Percentiles rank a stretch among this genome's conserved stretches.
These are phyloP conservation scores for Colius striatus DNA, from an alignment of 2,113 vertebrate genomes.

Conservation along the genomic window DNA sequence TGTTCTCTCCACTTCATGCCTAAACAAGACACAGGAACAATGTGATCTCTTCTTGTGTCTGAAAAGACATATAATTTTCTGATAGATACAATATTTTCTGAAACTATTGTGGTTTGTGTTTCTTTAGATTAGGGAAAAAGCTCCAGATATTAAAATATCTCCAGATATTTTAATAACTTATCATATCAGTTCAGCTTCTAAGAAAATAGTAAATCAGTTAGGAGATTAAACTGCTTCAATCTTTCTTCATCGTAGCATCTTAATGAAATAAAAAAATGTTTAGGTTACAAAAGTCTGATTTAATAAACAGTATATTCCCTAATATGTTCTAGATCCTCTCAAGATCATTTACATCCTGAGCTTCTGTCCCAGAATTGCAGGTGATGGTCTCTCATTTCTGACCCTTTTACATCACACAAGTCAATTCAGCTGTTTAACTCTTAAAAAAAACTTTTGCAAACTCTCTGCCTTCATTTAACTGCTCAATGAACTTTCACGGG, in stretches of 20 bases:
- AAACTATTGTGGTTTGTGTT: neutral
- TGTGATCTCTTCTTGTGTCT: neutral
- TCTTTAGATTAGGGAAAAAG: neutral
- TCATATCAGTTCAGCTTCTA: neutral
- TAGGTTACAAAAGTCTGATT: neutral
- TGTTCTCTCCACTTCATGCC: accelerated
- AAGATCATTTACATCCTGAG: neutral
- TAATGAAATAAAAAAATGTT: neutral
- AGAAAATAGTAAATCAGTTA: neutral
- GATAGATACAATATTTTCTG: neutral
- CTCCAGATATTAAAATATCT: too few species aligned
- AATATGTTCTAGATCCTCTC: neutral
- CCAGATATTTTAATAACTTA: neutral
- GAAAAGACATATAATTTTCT: neutral
- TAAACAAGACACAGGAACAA: neutral
- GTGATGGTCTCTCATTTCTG: neutral
- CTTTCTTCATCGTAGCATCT: neutral
- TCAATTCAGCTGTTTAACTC: neutral
- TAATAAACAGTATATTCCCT: neutral
- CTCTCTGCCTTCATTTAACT: neutral
- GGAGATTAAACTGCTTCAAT: neutral
- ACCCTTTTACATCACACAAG: neutral
- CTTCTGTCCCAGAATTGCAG: neutral
- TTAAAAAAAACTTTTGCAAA: neutral
- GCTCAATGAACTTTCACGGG: neutral